These are phyloP conservation scores for Tympanuchus pallidicinctus DNA, from an alignment of 2,113 vertebrate species.

Conservation along the genomic window DNA sequence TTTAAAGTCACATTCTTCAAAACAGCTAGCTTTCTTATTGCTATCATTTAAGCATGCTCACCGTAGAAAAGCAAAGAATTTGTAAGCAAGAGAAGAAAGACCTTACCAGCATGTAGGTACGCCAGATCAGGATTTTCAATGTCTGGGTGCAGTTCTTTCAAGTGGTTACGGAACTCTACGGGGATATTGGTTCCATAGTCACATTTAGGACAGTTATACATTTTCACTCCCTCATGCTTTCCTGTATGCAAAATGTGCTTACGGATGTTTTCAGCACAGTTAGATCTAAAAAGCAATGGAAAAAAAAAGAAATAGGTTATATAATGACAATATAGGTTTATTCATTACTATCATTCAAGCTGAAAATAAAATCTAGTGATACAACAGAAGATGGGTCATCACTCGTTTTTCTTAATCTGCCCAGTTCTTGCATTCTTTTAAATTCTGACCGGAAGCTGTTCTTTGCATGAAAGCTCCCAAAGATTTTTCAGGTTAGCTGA, in stretches of 20 bases:
- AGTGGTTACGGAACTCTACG: slow-evolving; percentile 95
- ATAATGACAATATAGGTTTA: not conserved
- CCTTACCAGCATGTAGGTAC: slow-evolving; percentile 94
- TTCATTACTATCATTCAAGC: not conserved
- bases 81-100: not conserved
- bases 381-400: not conserved
- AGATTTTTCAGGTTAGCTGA: not conserved
- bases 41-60: not conserved
- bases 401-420: not conserved
- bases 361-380: not conserved
- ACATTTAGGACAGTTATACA: slow-evolving; percentile 99
- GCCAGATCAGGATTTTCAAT: slow-evolving; percentile 98
- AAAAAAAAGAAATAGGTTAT: not conserved
- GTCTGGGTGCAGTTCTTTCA: slow-evolving; percentile 92
- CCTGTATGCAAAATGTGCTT: slow-evolving; percentile 98
- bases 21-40: not conserved
- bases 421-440: not conserved
- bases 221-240: slow-evolving; percentile 97
- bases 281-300: slow-evolving; percentile 84
- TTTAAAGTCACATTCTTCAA: not conserved
- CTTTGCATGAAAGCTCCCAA: not conserved
- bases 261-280: slow-evolving; percentile 98
- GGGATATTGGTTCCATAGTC: slow-evolving; percentile 91
- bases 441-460: not conserved
- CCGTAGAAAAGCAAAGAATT: not conserved